phyloP scores from a whole-genome alignment of 2,797 vertebrate genomes.

The Gymnoscopelus braueri region DNA sequence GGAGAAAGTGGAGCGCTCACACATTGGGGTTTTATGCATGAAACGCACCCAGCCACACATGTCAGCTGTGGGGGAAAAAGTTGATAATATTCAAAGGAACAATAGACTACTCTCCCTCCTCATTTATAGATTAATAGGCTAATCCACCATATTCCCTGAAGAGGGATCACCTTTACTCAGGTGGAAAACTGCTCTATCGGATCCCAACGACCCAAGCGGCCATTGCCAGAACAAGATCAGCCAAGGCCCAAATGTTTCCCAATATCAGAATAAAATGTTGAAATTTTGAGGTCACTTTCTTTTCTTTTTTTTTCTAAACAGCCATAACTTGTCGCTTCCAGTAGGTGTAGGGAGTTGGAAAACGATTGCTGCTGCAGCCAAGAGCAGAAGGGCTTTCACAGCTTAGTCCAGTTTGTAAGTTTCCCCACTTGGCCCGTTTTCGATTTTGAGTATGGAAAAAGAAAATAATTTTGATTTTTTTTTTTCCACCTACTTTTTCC shows the following conservation, averaged over 20 bases:
- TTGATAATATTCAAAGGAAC: conserved; percentile 11
- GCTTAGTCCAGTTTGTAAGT: conserved; percentile 53
- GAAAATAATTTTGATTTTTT: conserved; percentile 65
- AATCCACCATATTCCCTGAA: conserved; percentile 2
- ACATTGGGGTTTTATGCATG: conserved; percentile 9
- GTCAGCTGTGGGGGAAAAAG: conserved; percentile 22
- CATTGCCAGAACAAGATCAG: not conserved
- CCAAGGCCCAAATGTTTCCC: conserved; percentile 26
- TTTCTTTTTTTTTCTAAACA: conserved; percentile 18
- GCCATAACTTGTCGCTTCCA: conserved; percentile 39
- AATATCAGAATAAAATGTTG: conserved; percentile 46
- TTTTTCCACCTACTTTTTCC: conserved; percentile 70
- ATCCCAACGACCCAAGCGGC: not conserved
- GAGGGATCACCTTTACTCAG: conserved; percentile 42
- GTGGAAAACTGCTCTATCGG: conserved; percentile 56
- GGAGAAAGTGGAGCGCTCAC: conserved; percentile 1
- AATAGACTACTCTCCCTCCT: conserved; percentile 18
- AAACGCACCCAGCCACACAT: conserved; percentile 9
- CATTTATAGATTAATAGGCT: conserved; percentile 6
- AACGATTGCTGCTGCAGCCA: conserved; percentile 47
- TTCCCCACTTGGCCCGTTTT: conserved; percentile 62
- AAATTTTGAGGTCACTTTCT: conserved; percentile 37
- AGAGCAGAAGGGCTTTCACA: conserved; percentile 60
- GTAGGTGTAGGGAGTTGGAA: conserved; percentile 55
- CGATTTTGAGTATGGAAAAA: conserved; percentile 69